Percentiles rank a stretch among this genome's conserved stretches.
These are phyloP conservation scores for Pocillopora damicornis DNA, from an alignment of 64 coral and sea anemone genomes.

Conservation along the genomic window DNA sequence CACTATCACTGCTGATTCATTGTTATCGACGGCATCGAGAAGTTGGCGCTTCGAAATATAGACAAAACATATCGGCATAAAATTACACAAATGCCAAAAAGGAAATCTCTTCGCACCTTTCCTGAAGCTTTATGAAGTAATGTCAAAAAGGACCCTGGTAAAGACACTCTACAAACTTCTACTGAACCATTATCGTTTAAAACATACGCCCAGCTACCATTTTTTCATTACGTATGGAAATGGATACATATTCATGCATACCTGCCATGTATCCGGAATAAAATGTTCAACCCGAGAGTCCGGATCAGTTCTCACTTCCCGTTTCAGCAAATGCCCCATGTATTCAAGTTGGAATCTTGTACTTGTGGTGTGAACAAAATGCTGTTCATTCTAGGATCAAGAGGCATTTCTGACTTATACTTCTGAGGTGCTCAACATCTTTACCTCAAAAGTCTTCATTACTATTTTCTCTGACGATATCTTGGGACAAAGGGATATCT, in stretches of 20 bases:
- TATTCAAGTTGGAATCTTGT: conserved; percentile 67
- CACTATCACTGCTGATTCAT: not conserved
- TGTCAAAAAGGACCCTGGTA: too few relatives aligned
- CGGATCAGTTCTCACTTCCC: conserved; percentile 53
- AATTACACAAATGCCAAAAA: not conserved
- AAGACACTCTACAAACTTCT: too few relatives aligned
- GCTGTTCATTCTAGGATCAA: conserved; percentile 10
- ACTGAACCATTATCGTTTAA: too few relatives aligned
- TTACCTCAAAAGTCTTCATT: too few relatives aligned
- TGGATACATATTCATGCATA: not conserved
- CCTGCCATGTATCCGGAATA: conserved; percentile 87
- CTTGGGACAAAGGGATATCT: too few relatives aligned
- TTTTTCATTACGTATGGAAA: too few relatives aligned
- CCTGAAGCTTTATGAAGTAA: too few relatives aligned
- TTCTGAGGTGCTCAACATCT: too few relatives aligned
- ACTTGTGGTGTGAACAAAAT: conserved; percentile 50
- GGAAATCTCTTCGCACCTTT: too few relatives aligned
- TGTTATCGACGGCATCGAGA: not conserved
- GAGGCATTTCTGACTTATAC: not conserved
- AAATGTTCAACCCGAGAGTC: conserved; percentile 68
- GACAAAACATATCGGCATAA: not conserved
- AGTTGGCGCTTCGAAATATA: not conserved
- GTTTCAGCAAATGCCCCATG: conserved; percentile 64
- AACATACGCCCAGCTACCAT: too few relatives aligned
- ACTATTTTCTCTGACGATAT: too few relatives aligned